phyloP scores from a whole-genome alignment of 2,797 vertebrate genomes.

The Brotogeris chrysoptera region DNA sequence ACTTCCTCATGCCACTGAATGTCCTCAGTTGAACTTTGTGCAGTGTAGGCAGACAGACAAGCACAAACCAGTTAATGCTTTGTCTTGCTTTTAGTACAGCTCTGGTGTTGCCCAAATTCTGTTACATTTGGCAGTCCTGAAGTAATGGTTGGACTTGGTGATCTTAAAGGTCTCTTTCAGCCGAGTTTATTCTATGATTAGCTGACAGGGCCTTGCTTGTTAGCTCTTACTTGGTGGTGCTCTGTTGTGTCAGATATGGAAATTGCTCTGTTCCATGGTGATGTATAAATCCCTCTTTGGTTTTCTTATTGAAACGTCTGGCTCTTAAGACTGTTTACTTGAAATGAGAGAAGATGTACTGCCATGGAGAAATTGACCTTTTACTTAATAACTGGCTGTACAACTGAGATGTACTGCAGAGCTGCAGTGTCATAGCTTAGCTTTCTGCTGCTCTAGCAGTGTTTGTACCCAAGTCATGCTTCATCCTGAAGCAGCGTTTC shows the following conservation, averaged over 20 bases:
- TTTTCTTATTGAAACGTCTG: neutral
- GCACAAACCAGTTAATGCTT: conserved; percentile 6
- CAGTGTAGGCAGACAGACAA: neutral
- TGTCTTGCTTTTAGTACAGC: neutral
- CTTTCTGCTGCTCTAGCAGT: neutral
- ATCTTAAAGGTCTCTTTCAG: neutral
- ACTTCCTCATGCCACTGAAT: neutral
- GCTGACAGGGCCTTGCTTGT: neutral
- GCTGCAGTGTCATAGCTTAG: neutral
- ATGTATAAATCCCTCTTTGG: neutral
- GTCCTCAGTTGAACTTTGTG: conserved; percentile 35
- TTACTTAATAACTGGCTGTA: neutral
- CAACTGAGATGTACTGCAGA: conserved; percentile 13
- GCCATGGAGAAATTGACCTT: conserved; percentile 5
- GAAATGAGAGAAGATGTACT: neutral
- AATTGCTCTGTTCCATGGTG: neutral
- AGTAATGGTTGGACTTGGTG: neutral
- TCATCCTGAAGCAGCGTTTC: neutral
- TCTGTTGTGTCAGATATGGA: neutral
- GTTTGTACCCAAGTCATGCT: neutral
- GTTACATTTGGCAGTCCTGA: neutral
- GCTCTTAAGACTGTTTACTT: neutral
- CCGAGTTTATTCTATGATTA: neutral
- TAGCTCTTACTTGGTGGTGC: neutral
- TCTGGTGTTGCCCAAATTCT: neutral